Percentiles rank a stretch among this genome's conserved stretches.
phyloP scores from a whole-genome alignment of 2,113 vertebrate species.

The Myotis brandtii region DNA sequence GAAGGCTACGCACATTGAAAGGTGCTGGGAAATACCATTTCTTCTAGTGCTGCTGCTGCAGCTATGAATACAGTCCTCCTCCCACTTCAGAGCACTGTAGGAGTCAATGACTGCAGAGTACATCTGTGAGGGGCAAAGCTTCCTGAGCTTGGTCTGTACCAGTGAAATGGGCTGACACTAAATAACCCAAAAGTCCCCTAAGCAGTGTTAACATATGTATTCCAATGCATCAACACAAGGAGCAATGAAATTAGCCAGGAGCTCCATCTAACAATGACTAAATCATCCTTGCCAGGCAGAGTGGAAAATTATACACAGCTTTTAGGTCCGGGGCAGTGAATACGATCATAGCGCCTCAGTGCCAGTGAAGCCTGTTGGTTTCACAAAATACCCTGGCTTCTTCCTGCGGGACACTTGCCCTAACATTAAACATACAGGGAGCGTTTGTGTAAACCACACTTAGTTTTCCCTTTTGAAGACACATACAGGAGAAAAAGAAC shows the following conservation, averaged over 20 bases:
- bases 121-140: constrained; percentile 8
- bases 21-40: background rate
- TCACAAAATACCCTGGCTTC: constrained; percentile 44
- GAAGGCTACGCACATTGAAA: background rate
- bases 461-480: constrained; percentile 20
- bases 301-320: constrained; percentile 68
- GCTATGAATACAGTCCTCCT: background rate
- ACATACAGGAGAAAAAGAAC: constrained; percentile 17
- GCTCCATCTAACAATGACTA: constrained; percentile 57
- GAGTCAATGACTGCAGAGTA: constrained; percentile 55
- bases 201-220: constrained; percentile 65
- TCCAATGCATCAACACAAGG: constrained; percentile 14
- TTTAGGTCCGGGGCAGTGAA: constrained; percentile 15
- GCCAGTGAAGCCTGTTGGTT: constrained; percentile 1
- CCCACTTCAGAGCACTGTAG: constrained; percentile 24
- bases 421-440: constrained; percentile 54
- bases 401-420: constrained; percentile 33
- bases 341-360: constrained; percentile 38
- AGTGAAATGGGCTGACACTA: constrained; percentile 57
- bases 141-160: background rate
- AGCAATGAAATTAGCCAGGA: constrained; percentile 66
- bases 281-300: constrained; percentile 61
- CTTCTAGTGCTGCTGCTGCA: background rate
- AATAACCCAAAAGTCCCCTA: constrained; percentile 33
- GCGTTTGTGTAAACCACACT: background rate